Percentiles rank a stretch among this genome's conserved stretches.
Conservation (phyloP, 2,888 invertebrate genomes). For the Tenthredo amoena region DNA sequence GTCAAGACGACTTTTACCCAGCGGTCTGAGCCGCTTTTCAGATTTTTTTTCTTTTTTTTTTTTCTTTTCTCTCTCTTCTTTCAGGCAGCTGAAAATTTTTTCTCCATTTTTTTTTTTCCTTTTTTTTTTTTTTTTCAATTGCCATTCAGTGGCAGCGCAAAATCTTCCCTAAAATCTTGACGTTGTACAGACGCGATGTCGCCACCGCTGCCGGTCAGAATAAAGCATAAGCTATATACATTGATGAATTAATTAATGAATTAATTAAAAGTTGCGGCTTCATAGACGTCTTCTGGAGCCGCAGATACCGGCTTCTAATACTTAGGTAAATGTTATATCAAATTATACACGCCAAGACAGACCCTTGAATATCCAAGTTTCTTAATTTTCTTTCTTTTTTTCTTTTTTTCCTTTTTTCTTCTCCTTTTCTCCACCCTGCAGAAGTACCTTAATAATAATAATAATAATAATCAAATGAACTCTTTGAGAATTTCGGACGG, state of each 20-base stretch:
- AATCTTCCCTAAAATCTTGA: neutral
- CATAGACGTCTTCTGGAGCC: neutral
- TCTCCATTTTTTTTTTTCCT: too few species aligned
- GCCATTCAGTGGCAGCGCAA: neutral
- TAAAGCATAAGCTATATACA: neutral
- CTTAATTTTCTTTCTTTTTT: neutral
- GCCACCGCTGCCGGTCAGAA: neutral
- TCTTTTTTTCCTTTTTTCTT: neutral
- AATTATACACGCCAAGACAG: neutral
- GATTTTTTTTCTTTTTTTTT: neutral
- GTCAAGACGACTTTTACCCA: neutral
- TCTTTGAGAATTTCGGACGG: neutral
- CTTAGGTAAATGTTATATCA: constrained; percentile 16
- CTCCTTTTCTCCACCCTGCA: neutral
- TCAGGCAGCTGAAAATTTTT: too few species aligned
- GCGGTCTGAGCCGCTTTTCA: neutral
- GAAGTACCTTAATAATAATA: neutral
- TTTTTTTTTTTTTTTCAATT: neutral
- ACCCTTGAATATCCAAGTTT: neutral
- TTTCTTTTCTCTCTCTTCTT: too few species aligned
- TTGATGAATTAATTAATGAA: constrained; percentile 25
- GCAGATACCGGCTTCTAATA: constrained; percentile 27
- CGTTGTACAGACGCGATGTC: neutral
- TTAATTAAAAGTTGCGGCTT: constrained; percentile 24
- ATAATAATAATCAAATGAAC: neutral